Evolutionary conservation across 1,140 invertebrate species (phyloP).

Genomic region (Hormaphis cornu): DNA sequence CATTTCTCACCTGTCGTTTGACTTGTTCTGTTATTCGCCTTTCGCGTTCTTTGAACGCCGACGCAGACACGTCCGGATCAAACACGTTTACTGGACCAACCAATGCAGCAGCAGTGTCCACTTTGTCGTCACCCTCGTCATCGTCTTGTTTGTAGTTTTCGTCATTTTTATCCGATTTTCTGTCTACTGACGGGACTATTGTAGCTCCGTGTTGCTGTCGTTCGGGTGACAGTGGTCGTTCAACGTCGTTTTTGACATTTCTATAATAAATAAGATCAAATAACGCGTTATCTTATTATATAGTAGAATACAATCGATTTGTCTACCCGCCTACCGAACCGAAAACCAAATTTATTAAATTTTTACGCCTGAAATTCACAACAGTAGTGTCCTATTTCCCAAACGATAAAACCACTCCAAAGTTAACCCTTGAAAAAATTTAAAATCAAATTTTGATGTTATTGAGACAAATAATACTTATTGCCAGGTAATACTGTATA

Average conservation of each 20-base stretch:
- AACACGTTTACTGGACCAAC: conserved; percentile 19
- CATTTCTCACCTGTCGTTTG: conserved; percentile 37
- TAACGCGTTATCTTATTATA: background rate
- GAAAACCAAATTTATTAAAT: too few relatives aligned
- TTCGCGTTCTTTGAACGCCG: conserved; percentile 47
- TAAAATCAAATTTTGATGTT: too few relatives aligned
- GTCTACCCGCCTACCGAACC: too few relatives aligned
- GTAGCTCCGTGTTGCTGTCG: background rate
- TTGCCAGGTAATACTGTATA: too few relatives aligned
- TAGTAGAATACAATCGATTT: too few relatives aligned
- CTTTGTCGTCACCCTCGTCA: background rate
- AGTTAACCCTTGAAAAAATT: too few relatives aligned
- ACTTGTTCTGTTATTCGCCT: conserved; percentile 45
- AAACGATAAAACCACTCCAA: too few relatives aligned
- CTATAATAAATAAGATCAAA: conserved; percentile 50
- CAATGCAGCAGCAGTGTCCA: background rate
- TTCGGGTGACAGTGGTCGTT: background rate
- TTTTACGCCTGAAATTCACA: too few relatives aligned
- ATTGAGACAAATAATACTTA: too few relatives aligned
- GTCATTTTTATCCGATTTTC: background rate
- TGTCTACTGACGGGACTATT: background rate
- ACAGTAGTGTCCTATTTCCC: too few relatives aligned
- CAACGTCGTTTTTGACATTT: conserved; percentile 40
- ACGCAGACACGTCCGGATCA: conserved; percentile 36
- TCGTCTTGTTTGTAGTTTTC: background rate